Conservation (phyloP, 2,888 invertebrate genomes). For the Ochlodes sylvanus region DNA sequence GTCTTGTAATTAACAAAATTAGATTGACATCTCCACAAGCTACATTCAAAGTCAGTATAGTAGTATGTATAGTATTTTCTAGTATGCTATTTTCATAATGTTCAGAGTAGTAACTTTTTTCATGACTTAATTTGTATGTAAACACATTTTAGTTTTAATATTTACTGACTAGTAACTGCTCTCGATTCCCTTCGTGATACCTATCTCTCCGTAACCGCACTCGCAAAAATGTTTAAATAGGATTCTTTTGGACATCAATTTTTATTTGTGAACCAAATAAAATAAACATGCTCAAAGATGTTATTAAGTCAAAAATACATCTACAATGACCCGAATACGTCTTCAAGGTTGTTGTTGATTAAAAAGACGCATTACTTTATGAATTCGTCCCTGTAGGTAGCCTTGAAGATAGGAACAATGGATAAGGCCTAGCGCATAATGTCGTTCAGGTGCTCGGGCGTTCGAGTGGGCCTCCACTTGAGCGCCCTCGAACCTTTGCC, state of each 20-base stretch:
- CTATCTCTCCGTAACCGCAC: no score
- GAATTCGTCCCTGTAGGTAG: slow-evolving; percentile 22
- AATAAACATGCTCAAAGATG: background rate
- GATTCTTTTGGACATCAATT: no score
- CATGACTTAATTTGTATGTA: no score
- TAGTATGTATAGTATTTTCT: no score
- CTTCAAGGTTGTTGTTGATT: background rate
- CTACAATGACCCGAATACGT: background rate
- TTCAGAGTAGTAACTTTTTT: background rate
- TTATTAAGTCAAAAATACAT: background rate
- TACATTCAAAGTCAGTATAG: background rate
- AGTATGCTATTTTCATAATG: background rate
- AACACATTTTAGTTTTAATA: no score
- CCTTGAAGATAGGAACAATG: slow-evolving; percentile 58
- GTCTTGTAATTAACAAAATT: no score
- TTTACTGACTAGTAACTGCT: no score
- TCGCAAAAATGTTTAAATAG: no score
- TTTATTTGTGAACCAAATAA: no score
- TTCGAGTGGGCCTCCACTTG: slow-evolving; percentile 49
- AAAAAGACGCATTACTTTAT: background rate
- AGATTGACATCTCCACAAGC: no score
- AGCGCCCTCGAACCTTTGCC: slow-evolving; percentile 55
- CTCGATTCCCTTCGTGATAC: no score
- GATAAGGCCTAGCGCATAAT: slow-evolving; percentile 60
- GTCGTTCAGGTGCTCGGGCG: slow-evolving; percentile 56